phyloP scores from a whole-genome alignment of 1,140 invertebrate genomes.

The Aphis craccivora region DNA sequence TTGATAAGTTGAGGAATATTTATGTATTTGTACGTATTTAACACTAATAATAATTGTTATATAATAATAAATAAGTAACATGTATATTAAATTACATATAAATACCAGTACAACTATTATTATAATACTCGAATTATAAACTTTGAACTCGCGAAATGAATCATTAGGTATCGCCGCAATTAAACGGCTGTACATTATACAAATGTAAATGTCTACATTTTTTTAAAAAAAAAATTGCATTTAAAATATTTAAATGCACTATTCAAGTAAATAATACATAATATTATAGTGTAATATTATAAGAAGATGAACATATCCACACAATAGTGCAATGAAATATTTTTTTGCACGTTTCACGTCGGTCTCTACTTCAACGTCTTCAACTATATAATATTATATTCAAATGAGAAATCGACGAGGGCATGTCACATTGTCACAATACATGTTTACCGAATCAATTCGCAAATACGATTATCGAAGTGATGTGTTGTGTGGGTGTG shows the following conservation, averaged over 20 bases:
- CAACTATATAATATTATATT: background rate
- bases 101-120: background rate
- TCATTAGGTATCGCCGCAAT: background rate
- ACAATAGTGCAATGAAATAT: background rate
- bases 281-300: background rate
- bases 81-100: background rate
- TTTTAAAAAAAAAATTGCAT: background rate
- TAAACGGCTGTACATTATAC: background rate
- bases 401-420: background rate
- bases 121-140: background rate
- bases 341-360: background rate
- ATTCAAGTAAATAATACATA: background rate
- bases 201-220: background rate
- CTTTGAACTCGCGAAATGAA: background rate
- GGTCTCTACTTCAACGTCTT: background rate
- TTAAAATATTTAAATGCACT: background rate
- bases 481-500: background rate
- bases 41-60: background rate
- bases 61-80: background rate
- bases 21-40: background rate
- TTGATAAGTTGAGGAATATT: background rate
- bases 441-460: background rate
- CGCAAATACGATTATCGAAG: background rate
- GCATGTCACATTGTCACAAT: background rate
- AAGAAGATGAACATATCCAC: background rate